Percentiles rank a stretch among this genome's conserved stretches.
These are phyloP conservation scores for Tipula vernalis DNA, from an alignment of 2,888 invertebrate genomes.

Conservation along the genomic window DNA sequence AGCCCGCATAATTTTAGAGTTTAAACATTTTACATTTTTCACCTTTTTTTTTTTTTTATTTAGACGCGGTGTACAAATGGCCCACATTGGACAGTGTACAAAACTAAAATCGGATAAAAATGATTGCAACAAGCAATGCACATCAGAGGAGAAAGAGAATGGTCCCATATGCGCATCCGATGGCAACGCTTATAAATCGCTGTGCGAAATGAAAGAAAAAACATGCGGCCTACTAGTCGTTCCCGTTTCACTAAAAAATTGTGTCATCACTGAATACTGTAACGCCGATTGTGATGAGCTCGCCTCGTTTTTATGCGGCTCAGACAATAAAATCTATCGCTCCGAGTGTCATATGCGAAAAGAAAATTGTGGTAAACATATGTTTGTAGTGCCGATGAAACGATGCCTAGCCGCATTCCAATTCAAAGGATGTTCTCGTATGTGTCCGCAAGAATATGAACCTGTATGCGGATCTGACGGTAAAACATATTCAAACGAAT, in stretches of 20 bases:
- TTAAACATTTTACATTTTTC: neutral
- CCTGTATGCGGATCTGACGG: constrained; percentile 88
- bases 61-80: constrained; percentile 73
- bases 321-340: constrained; percentile 79
- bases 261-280: constrained; percentile 74
- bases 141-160: constrained; percentile 42
- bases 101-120: constrained; percentile 51
- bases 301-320: constrained; percentile 72
- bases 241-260: constrained; percentile 67
- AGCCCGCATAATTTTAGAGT: neutral
- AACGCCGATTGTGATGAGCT: constrained; percentile 46
- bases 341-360: constrained; percentile 86
- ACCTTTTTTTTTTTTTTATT: constrained; percentile 19
- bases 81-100: constrained; percentile 80
- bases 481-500: constrained; percentile 87
- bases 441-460: constrained; percentile 76
- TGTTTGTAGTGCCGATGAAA: constrained; percentile 81
- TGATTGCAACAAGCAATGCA: constrained; percentile 44
- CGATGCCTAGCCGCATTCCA: constrained; percentile 74
- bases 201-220: constrained; percentile 68
- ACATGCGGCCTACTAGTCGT: constrained; percentile 83
- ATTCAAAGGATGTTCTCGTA: constrained; percentile 75
- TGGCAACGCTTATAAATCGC: constrained; percentile 77
- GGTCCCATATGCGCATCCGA: constrained; percentile 82
- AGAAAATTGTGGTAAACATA: constrained; percentile 83